Percentiles rank a stretch among this genome's conserved stretches.
phyloP scores from a whole-genome alignment of 2,888 invertebrate species.

The Tachina fera region DNA sequence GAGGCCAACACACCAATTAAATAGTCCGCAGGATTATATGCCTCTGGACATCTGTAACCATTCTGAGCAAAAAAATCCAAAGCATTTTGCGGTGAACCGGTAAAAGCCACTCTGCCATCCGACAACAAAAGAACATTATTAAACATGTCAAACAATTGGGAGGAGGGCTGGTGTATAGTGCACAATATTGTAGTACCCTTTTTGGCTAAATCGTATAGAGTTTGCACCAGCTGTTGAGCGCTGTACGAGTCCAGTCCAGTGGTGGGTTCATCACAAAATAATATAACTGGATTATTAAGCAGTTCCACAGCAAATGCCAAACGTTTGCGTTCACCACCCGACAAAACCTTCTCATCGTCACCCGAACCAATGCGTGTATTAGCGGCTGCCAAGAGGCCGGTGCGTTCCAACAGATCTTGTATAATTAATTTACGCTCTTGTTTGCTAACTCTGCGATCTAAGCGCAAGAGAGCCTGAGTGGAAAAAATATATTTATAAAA shows the following conservation, averaged over 20 bases:
- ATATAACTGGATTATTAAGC: slow-evolving; percentile 93
- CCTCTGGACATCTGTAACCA: slow-evolving; percentile 90
- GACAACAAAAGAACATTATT: slow-evolving; percentile 91
- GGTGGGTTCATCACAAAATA: slow-evolving; percentile 98
- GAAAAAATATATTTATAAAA: slow-evolving; percentile 13
- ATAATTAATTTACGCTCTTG: slow-evolving; percentile 87
- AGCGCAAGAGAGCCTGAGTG: slow-evolving; percentile 89
- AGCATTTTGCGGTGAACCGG: slow-evolving; percentile 88
- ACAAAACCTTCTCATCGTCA: slow-evolving; percentile 90
- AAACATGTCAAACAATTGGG: slow-evolving; percentile 93
- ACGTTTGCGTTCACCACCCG: slow-evolving; percentile 96
- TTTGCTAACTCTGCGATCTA: slow-evolving; percentile 87
- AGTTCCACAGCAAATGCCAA: slow-evolving; percentile 95
- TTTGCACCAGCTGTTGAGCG: slow-evolving; percentile 91
- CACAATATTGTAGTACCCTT: slow-evolving; percentile 94
- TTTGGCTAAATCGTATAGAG: slow-evolving; percentile 88
- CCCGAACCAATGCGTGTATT: slow-evolving; percentile 91
- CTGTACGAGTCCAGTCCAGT: slow-evolving; percentile 96
- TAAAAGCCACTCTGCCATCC: slow-evolving; percentile 93
- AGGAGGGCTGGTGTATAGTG: slow-evolving; percentile 97
- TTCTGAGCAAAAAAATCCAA: slow-evolving; percentile 89
- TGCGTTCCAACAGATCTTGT: slow-evolving; percentile 87
- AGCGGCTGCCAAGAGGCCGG: slow-evolving; percentile 88
- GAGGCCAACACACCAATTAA: slow-evolving; percentile 92
- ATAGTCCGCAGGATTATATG: slow-evolving; percentile 96